Base-by-base conservation (phyloP, 2,113 vertebrate species). In the Corynorhinus townsendii region DNA sequence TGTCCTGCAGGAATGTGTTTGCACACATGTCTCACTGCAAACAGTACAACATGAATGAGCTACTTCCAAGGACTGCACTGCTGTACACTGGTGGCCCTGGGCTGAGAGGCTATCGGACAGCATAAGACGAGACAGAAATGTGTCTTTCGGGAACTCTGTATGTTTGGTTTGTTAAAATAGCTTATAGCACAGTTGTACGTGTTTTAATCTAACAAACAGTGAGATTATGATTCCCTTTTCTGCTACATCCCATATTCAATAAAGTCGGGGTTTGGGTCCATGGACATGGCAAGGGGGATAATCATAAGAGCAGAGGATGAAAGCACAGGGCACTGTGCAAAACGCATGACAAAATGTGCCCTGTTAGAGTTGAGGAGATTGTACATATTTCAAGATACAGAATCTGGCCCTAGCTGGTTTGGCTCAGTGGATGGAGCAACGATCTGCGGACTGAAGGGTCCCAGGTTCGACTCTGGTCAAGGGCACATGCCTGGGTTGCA, bases 321-420 rank as follows among this genome's bases (percentile, higher is more conserved):
- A 9, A 33, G 2, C 0, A 4, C 26, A 45, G 38, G 35, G 2
- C 0, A 2, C 8, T 16, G 12, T 43, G 20, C 5, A 17, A 52
- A 90, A 43, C 1, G 1, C 11, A 17, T 0, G 24, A 79, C 17
- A 20, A 7, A 64, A 73, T 0, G 15, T 68, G 47, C 59, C 90
- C 75, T 2, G 16, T 59, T 33, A n/a, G 40, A 79, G 17, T 4
- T 10, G 22, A n/a, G 4, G 4, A 43, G 15, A 40, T 3, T 24
- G 6, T 24, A 52, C 40, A 6, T 7, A 52, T 86, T 75, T 71
- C 69, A 81, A 68, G 30, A 40, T 17, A 59, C 2, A 56, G 69
- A 80, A n/a, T 52, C 59, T 28, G 59, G 26, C 59, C 59, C 26
- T 28, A 11, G 10, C 59, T 28, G 59, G 59, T 26, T 62, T 62